Conservation (phyloP, 2,797 vertebrate species). For the Diceros bicornis region DNA sequence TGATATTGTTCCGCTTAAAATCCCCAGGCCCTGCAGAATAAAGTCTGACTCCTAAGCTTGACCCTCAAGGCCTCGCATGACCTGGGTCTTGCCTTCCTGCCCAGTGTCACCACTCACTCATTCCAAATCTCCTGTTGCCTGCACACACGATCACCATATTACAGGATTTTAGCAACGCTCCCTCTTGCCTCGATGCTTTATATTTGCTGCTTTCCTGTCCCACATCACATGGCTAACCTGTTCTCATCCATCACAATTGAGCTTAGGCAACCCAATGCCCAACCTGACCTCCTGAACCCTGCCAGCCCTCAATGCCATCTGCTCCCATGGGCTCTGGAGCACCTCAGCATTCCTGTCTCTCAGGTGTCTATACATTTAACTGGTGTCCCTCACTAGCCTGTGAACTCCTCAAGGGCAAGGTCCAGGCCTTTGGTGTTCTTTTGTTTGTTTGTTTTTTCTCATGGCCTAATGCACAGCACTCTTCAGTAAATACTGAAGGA, state of each 20-base stretch:
- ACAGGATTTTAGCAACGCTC: rapidly evolving
- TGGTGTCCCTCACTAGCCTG: neutral
- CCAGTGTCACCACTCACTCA: neutral
- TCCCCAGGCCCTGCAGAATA: neutral
- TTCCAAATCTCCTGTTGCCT: neutral
- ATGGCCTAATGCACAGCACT: neutral
- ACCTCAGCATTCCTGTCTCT: rapidly evolving
- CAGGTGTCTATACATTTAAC: neutral
- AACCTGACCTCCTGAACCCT: neutral
- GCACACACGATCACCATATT: rapidly evolving
- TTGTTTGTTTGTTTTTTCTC: neutral
- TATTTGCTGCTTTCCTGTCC: neutral
- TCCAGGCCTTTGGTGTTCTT: neutral
- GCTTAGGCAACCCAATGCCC: too few species aligned
- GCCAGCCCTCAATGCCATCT: neutral
- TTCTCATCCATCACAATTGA: neutral
- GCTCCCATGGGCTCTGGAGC: neutral
- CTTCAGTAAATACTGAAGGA: neutral
- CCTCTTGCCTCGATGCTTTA: neutral
- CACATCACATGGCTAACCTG: neutral
- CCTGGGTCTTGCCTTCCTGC: neutral
- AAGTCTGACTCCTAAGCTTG: neutral
- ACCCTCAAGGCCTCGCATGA: neutral
- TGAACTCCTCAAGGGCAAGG: neutral
- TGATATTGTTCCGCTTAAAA: neutral